Evolutionary conservation across 2,888 invertebrate species (phyloP), one percentile per base, ranked within the genome.

Genomic region (Ophion ventricosus): DNA sequence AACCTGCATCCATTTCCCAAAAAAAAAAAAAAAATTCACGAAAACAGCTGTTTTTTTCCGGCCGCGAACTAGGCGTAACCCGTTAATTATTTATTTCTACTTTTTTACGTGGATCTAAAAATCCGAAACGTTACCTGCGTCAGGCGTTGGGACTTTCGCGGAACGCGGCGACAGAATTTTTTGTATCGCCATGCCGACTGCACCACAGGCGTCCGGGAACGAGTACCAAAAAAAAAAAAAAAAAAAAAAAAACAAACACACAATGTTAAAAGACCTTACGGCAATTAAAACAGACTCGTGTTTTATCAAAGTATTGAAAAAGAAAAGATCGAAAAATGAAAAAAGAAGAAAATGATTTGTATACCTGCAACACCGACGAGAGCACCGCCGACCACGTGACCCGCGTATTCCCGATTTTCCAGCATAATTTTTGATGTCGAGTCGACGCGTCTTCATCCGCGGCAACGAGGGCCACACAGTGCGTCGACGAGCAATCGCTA

Each of bases 301-400:
- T 35, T 43, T 43, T 17, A 14, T 43, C 3, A 3, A 49, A 49
- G 4, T 14, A 49, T 49, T 3, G 4, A 49, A 49, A 17, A 14
- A 17, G n/a, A 17, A 49, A 49, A 17, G 17, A 49, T 17, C 2
- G 14, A 49, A 49, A 14, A 49, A 17, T 1, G 2, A 3, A 2
- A 26, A 14, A 10, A 1, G 29, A 72, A 56, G 66, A 8, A 23
- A 20, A 23, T 57, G 14, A 73, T 49, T 4, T 3, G 2, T 14
- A n/a, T 29, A 85, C 85, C 84, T 69, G 85, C 85, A 56, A 84
- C 67, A 56, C 85, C 84, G 20, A 84, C 59, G 17, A 82, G 75
- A 3, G 85, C 84, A 23, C 85, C 79, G 25, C 81, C 81, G 57
- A 85, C 35, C 59, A 67, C 56, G 10, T 73, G 78, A 59, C 72